Evolutionary conservation across 1,140 invertebrate genomes (phyloP), one percentile per base, ranked within the genome.

Genomic region (Drosophila persimilis): DNA sequence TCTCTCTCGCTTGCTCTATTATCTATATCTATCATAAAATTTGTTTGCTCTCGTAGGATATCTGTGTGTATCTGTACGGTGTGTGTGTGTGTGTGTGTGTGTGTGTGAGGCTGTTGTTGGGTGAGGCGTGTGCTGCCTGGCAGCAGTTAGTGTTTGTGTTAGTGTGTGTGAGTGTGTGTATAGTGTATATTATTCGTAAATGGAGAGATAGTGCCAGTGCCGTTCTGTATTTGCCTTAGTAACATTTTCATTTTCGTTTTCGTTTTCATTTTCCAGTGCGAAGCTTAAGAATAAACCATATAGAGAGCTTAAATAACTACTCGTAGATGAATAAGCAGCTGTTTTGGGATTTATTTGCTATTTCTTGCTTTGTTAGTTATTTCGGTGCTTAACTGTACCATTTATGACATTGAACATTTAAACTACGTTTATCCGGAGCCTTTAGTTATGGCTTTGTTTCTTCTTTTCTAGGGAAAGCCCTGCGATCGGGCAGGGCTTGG

Each of bases 271-370:
- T 71, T 50, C 4, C 4, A 26, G 24, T 26, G 24, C 24, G 24
- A 26, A 50, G 72, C 72, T 55, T 75, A 70, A 53, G 53, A 45
- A 56, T 67, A 76, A 76, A 76, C 46, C 54, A 75, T 65, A 67
- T 50, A 39, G 31, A 61, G 59, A 59, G 71, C 70, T 63, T 79
- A 80, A 58, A 15, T 80, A 76, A 60, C 63, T 80, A 39, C 35
- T 39, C 35, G 35, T 39, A 75, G 77, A 64, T 29, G 71, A 80
- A 80, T 61, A 80, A 80, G 77, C 77, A 76, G 71, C 56, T 63
- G 45, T 4, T 43, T 58, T 26, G 58, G 39, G 48, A 57, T 53
- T 39, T 80, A 57, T 73, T 51, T 79, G 62, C 51, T 56, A 54
- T 64, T 63, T 72, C 58, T n/a, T 55, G 13, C 48, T 80, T 20